Percentiles rank a stretch among this genome's conserved stretches.
Conservation (phyloP, 2,888 invertebrate genomes). For the Nudaria mundana region DNA sequence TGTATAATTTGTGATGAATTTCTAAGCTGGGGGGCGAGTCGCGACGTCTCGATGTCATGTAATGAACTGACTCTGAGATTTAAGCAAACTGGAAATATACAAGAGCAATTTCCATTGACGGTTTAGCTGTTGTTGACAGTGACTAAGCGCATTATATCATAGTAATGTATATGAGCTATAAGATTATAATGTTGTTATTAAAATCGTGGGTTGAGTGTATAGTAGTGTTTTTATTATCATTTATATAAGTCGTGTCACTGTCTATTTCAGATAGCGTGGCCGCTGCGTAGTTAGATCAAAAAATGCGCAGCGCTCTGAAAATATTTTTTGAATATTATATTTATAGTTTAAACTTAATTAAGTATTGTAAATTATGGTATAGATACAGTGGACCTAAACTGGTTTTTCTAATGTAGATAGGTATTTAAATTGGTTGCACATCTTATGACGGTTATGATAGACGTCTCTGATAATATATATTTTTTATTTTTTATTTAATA, state of each 20-base stretch:
- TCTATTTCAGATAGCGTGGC: slow-evolving; percentile 59
- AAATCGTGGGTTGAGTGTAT: slow-evolving; percentile 34
- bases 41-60: slow-evolving; percentile 42
- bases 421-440: too few species aligned
- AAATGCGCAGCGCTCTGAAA: slow-evolving; percentile 50
- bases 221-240: slow-evolving; percentile 63
- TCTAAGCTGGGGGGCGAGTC: slow-evolving; percentile 30
- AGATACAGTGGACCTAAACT: too few species aligned
- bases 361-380: too few species aligned
- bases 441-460: too few species aligned
- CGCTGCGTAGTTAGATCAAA: slow-evolving; percentile 65
- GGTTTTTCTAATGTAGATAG: too few species aligned
- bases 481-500: too few species aligned
- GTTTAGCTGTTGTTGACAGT: slow-evolving; percentile 13
- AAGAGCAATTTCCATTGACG: slow-evolving; percentile 34
- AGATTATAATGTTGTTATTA: slow-evolving; percentile 28
- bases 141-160: slow-evolving; percentile 25
- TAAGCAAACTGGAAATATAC: slow-evolving; percentile 23
- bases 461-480: too few species aligned
- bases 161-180: slow-evolving; percentile 33
- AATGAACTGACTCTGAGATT: slow-evolving; percentile 26
- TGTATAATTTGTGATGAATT: slow-evolving; percentile 23
- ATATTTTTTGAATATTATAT: too few species aligned
- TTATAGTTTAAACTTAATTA: too few species aligned
- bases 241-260: slow-evolving; percentile 61